phyloP scores from a whole-genome alignment of 2,113 vertebrate species.

The Choloepus hoffmanni region DNA sequence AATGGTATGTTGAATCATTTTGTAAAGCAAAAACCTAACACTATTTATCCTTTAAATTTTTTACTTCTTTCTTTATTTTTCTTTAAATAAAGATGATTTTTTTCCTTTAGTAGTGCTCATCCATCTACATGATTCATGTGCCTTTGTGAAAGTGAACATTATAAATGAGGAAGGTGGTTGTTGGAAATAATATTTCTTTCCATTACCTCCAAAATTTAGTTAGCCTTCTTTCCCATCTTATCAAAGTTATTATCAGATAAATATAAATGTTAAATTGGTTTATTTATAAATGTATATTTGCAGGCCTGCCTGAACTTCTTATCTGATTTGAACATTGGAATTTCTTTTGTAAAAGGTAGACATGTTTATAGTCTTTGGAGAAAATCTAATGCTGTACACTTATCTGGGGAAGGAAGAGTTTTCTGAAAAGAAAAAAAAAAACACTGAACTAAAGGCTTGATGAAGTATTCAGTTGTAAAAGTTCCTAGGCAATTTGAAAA shows the following conservation, averaged over 20 bases:
- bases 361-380: slow-evolving; percentile 34
- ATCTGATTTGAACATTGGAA: slow-evolving; percentile 30
- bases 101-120: background rate
- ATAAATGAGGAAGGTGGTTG: background rate
- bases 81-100: background rate
- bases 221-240: background rate
- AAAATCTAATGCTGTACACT: slow-evolving; percentile 40
- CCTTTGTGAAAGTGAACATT: slow-evolving; percentile 2
- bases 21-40: background rate
- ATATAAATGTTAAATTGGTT: background rate
- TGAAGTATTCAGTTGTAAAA: slow-evolving; percentile 74
- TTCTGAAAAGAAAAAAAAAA: slow-evolving; percentile 26
- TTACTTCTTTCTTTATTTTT: no score
- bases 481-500: slow-evolving; percentile 80
- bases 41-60: background rate
- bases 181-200: background rate
- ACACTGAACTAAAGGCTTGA: slow-evolving; percentile 57
- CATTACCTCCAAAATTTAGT: background rate
- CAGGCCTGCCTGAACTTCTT: slow-evolving; percentile 30
- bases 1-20: background rate
- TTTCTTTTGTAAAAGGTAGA: background rate
- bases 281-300: slow-evolving; percentile 13
- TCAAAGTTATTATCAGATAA: slow-evolving; percentile 55
- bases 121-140: background rate
- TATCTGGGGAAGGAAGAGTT: slow-evolving; percentile 42